These are phyloP conservation scores for Nyleta sp. DNA, from an alignment of 2,888 invertebrate genomes.

Conservation along the genomic window DNA sequence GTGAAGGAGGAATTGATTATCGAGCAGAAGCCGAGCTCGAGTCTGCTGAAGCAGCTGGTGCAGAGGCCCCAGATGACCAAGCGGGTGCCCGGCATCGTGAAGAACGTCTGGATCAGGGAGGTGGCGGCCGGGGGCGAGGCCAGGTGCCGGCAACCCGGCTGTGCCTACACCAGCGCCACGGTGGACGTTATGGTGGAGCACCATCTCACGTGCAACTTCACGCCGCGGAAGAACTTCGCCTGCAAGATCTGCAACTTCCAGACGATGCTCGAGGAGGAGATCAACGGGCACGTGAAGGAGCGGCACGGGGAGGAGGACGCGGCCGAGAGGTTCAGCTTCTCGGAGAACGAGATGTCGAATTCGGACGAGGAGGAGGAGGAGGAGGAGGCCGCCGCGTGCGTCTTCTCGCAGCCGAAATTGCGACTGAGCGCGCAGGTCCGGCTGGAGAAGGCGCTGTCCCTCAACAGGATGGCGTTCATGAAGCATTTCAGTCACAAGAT, in stretches of 20 bases:
- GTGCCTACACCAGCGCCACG: conserved; percentile 70
- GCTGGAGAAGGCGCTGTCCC: conserved; percentile 27
- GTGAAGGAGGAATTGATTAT: conserved; percentile 42
- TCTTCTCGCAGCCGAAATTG: conserved; percentile 24
- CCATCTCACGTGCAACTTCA: conserved; percentile 73
- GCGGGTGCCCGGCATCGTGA: conserved; percentile 70
- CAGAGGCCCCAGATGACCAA: conserved; percentile 65
- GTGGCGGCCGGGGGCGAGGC: conserved; percentile 68
- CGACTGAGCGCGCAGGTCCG: conserved; percentile 39
- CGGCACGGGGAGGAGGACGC: conserved; percentile 69
- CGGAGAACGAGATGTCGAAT: conserved; percentile 24
- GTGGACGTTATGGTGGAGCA: conserved; percentile 76
- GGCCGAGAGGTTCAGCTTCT: conserved; percentile 48
- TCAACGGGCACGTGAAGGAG: conserved; percentile 73
- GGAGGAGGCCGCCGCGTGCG: not conserved
- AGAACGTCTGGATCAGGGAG: conserved; percentile 73
- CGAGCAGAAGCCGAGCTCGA: conserved; percentile 7
- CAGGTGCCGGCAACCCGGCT: conserved; percentile 75
- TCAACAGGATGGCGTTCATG: conserved; percentile 44
- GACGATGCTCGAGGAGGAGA: conserved; percentile 68
- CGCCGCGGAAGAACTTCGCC: conserved; percentile 69
- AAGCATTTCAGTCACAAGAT: conserved; percentile 32
- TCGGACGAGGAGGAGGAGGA: conserved; percentile 24
- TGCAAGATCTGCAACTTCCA: conserved; percentile 78
- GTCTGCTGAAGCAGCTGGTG: conserved; percentile 56